Percentiles rank a stretch among this genome's conserved stretches.
Conservation (phyloP, 2,797 vertebrate species). For the Mormyrops attenuatus region DNA sequence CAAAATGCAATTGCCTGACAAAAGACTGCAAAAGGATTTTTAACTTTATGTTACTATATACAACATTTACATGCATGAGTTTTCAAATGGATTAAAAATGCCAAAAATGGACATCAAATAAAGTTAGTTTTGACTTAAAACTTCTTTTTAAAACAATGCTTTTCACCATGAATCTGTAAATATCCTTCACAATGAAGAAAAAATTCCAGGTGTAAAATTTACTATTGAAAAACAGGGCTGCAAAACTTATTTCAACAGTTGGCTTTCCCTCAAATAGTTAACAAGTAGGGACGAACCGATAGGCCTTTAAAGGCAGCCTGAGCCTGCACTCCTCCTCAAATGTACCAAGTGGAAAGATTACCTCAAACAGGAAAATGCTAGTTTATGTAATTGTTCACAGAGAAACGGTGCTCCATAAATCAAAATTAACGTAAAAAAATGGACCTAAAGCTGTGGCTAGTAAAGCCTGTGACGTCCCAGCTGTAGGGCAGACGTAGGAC, state of each 20-base stretch:
- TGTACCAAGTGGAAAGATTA: slow-evolving; percentile 23
- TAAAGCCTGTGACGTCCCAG: not conserved
- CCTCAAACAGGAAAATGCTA: slow-evolving; percentile 24
- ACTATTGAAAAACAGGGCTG: not conserved
- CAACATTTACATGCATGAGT: not conserved
- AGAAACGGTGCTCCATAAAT: slow-evolving; percentile 9
- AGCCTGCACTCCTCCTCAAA: slow-evolving; percentile 12
- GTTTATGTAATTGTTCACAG: slow-evolving; percentile 22
- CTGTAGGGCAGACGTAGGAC: not conserved
- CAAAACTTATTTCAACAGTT: not conserved
- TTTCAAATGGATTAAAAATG: not conserved
- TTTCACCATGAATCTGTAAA: not conserved
- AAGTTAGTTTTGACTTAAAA: not conserved
- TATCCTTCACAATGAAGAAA: not conserved
- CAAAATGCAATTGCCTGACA: not conserved
- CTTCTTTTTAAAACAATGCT: not conserved
- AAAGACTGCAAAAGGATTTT: not conserved
- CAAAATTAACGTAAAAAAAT: slow-evolving; percentile 23
- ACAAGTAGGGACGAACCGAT: not conserved
- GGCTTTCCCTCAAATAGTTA: not conserved
- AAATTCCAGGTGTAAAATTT: not conserved
- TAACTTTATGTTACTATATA: not conserved
- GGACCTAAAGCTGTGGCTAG: not conserved
- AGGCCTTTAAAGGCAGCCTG: not conserved
- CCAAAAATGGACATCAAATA: not conserved